Percentiles rank a stretch among this genome's conserved stretches.
Evolutionary conservation across 2,797 vertebrate genomes (phyloP).

Genomic region (Sebastes steindachneri): DNA sequence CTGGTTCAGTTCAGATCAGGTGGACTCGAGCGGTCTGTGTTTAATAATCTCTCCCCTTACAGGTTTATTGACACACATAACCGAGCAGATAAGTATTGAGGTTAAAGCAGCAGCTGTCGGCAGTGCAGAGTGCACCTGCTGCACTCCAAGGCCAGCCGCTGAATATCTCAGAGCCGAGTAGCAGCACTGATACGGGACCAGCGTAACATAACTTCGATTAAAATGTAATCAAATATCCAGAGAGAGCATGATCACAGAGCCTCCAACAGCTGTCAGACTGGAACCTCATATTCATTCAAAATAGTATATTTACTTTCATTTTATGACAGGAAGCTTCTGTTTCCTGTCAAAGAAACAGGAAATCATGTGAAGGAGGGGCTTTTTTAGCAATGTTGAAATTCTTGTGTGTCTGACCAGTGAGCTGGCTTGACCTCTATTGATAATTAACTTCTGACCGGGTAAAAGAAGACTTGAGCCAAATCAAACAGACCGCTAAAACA

Average conservation of each 20-base stretch:
- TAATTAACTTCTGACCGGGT: slow-evolving; percentile 12
- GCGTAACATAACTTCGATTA: background rate
- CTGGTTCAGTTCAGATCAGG: background rate
- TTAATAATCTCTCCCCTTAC: background rate
- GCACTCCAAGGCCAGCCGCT: background rate
- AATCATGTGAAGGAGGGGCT: background rate
- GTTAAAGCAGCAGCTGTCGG: slow-evolving; percentile 34
- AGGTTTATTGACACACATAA: slow-evolving; percentile 33
- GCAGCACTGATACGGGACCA: background rate
- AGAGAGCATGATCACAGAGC: background rate
- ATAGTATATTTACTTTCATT: background rate
- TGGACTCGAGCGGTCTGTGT: background rate
- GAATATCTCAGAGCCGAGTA: background rate
- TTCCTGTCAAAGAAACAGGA: slow-evolving; percentile 18
- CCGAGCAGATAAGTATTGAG: slow-evolving; percentile 34
- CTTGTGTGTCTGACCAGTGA: background rate
- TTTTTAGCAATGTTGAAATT: background rate
- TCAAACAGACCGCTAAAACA: background rate
- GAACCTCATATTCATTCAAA: background rate
- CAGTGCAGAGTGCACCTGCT: slow-evolving; percentile 33
- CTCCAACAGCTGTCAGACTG: background rate
- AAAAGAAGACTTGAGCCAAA: background rate
- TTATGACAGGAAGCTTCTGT: slow-evolving; percentile 16
- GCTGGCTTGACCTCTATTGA: background rate
- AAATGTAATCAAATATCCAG: background rate